Base-by-base conservation (phyloP, 2,113 vertebrate genomes). In the Aix galericulata region DNA sequence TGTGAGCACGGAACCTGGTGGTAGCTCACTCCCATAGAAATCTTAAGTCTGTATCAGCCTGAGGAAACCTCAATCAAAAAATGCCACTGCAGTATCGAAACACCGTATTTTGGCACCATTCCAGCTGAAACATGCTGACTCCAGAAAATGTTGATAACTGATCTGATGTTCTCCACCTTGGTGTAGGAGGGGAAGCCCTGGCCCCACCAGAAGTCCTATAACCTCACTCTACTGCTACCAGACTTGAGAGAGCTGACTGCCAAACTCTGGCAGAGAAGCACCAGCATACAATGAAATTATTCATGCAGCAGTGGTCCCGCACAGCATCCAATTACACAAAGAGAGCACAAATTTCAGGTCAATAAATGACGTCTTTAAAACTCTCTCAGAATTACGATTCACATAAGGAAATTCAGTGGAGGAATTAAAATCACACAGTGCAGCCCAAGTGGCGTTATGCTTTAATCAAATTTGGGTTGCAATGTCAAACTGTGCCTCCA, bases 331-430 rank as follows among this genome's bases (percentile, higher is more conserved):
- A 44, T 2, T 64, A 27, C 38, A 58, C 22, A 2, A 20, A 42
- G 36, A 64, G 34, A 78, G 22, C 46, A 48, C 8, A 6, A 14
- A 72, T 81, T 52, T 74, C 27, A 89, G 17, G 42, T n/a, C 66
- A 86, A 62, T 31, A 71, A 90, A 63, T 12, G 31, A 60, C 3
- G 32, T 5, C 59, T 64, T 78, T 13, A 79, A 64, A 84, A 36
- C 6, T 59, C 56, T 17, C 46, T 34, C 32, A 2, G 42, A 87
- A 72, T 72, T 11, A 58, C 62, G 66, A 78, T 23, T 62, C 34
- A 18, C 0, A 0, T 34, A 63, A 63, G 8, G 50, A 0, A 25
- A 29, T 34, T 60, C 38, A 77, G 44, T 0, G 0, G 44, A 88
- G 34, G 64, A 75, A 78, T 26, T 74, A 53, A 40, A 53, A 55